A percentile compares a stretch with the other conserved stretches of the same genome.
Evolutionary conservation across 2,113 vertebrate genomes (phyloP).

Genomic region (Coturnix japonica): DNA sequence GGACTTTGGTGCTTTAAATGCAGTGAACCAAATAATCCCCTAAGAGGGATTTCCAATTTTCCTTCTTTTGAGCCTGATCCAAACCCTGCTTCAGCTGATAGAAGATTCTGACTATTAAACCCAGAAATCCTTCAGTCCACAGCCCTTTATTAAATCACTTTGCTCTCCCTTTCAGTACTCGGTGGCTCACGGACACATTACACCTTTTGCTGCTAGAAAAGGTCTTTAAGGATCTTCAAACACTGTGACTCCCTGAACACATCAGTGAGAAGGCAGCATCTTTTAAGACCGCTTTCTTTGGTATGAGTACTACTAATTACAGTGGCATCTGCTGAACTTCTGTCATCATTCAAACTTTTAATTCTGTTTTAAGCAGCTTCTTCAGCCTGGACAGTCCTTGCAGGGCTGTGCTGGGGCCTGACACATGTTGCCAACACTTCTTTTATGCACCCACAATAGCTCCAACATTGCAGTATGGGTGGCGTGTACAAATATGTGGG

Average conservation of each 20-base stretch:
- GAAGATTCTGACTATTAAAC: slow-evolving; percentile 8
- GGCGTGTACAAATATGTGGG: background rate
- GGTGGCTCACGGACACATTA: background rate
- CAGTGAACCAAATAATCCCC: background rate
- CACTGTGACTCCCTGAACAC: background rate
- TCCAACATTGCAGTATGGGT: background rate
- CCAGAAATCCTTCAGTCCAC: background rate
- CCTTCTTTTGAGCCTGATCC: background rate
- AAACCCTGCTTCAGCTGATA: background rate
- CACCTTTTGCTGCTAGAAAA: background rate
- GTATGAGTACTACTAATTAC: background rate
- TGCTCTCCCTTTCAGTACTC: background rate
- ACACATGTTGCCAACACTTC: background rate
- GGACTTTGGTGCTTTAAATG: background rate
- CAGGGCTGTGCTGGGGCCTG: background rate
- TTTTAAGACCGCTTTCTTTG: background rate
- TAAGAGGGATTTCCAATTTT: background rate
- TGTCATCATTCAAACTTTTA: background rate
- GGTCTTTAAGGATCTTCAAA: slow-evolving; percentile 2
- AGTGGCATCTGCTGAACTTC: background rate
- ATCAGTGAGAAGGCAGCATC: background rate
- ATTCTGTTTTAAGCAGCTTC: background rate
- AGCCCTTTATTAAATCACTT: background rate
- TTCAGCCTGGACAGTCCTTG: background rate
- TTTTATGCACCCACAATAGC: background rate